Evolutionary conservation across 1,140 invertebrate species (phyloP).

Genomic region (Atta texana): DNA sequence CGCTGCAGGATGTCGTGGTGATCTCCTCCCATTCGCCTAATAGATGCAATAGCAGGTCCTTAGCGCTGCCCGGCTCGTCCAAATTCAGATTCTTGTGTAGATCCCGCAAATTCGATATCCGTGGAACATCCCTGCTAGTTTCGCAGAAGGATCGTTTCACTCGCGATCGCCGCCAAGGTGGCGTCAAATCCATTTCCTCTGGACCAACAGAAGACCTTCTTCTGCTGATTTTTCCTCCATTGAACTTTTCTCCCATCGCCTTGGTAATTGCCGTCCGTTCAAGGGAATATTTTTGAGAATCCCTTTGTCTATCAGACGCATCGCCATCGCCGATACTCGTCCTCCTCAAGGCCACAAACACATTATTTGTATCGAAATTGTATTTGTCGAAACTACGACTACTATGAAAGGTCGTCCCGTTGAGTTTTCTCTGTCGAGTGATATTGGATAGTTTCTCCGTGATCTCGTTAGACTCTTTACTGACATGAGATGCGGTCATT

Average conservation of each 20-base stretch:
- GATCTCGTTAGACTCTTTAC: constrained; percentile 81
- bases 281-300: neutral
- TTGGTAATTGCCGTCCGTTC: neutral
- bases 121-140: constrained; percentile 83
- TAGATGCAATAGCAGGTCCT: constrained; percentile 90
- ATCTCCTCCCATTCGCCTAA: constrained; percentile 91
- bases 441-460: constrained; percentile 91
- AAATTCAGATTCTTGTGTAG: constrained; percentile 83
- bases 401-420: constrained; percentile 84
- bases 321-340: constrained; percentile 21
- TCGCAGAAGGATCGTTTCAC: constrained; percentile 83
- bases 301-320: neutral
- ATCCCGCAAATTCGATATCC: constrained; percentile 81
- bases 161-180: constrained; percentile 81
- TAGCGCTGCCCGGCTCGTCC: constrained; percentile 87
- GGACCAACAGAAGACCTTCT: neutral
- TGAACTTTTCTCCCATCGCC: constrained; percentile 2
- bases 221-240: neutral
- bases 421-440: constrained; percentile 87
- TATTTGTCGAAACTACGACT: constrained; percentile 82
- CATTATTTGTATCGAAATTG: constrained; percentile 47
- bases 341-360: constrained; percentile 62
- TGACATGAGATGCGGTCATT: neutral
- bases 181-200: constrained; percentile 80
- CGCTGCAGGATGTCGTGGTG: constrained; percentile 66